Percentiles rank a stretch among this genome's conserved stretches.
Conservation (phyloP, 1,140 invertebrate species). For the Aphidius ervi region DNA sequence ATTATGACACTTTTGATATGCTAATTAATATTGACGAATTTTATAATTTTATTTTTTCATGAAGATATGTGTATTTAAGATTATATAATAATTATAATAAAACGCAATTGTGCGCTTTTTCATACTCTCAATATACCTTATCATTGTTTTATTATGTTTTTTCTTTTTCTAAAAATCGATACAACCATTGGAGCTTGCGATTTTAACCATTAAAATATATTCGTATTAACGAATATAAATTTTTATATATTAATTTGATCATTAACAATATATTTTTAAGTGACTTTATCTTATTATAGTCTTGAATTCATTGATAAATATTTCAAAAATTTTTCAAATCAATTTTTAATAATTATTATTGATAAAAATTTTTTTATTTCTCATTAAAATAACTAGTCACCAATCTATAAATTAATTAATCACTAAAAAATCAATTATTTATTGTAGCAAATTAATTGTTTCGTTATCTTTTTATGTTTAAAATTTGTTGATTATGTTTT, state of each 20-base stretch:
- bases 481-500: not conserved
- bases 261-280: no score
- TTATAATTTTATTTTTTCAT: not conserved
- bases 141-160: slow-evolving; percentile 2
- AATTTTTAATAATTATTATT: not conserved
- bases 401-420: no score
- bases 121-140: not conserved
- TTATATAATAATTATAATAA: not conserved
- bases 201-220: slow-evolving; percentile 16
- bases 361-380: not conserved
- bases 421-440: no score
- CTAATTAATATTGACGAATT: slow-evolving; percentile 2
- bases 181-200: slow-evolving; percentile 50
- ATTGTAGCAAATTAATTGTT: no score
- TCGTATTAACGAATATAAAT: no score
- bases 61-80: not conserved
- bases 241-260: no score
- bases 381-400: not conserved
- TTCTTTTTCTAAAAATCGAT: slow-evolving; percentile 31
- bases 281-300: not conserved
- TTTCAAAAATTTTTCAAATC: slow-evolving; percentile 1
- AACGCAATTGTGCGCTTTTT: not conserved
- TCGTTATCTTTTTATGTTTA: not conserved
- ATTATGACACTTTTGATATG: not conserved
- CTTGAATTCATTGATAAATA: slow-evolving; percentile 13